These are phyloP conservation scores for Acanthosepion esculentum DNA, from an alignment of 2,888 invertebrate genomes.

Conservation along the genomic window DNA sequence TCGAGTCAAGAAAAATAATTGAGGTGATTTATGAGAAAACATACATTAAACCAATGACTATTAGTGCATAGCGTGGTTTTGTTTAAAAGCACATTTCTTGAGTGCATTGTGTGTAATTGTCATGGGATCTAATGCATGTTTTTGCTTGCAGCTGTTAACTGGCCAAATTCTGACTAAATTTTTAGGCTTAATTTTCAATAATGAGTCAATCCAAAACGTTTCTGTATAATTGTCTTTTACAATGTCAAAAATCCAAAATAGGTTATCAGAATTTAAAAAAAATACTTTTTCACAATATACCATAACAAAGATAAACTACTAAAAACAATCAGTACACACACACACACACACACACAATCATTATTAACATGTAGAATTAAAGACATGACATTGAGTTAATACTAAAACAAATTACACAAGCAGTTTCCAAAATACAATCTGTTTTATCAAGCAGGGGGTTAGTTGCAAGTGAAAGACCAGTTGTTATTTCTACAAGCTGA, in stretches of 20 bases:
- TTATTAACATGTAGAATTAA: background rate
- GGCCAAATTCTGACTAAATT: background rate
- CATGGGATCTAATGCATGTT: too few relatives aligned
- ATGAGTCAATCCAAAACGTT: background rate
- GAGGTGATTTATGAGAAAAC: too few relatives aligned
- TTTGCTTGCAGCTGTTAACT: too few relatives aligned
- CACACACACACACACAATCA: background rate
- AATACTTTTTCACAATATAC: background rate
- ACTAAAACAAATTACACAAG: background rate
- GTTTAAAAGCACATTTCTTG: too few relatives aligned
- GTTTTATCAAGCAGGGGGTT: background rate
- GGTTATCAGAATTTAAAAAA: constrained; percentile 39
- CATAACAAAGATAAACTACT: background rate
- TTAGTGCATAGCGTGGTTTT: too few relatives aligned
- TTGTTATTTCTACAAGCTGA: background rate
- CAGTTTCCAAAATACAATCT: background rate
- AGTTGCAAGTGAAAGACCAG: background rate
- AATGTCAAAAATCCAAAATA: constrained; percentile 41
- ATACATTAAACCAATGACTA: too few relatives aligned
- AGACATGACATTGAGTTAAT: background rate
- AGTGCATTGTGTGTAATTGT: too few relatives aligned
- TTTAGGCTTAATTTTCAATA: background rate
- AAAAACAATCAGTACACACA: background rate
- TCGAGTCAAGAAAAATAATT: too few relatives aligned
- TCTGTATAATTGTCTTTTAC: background rate